Evolutionary conservation across 2,888 invertebrate species (phyloP).

Genomic region (Cybosia mesomella): DNA sequence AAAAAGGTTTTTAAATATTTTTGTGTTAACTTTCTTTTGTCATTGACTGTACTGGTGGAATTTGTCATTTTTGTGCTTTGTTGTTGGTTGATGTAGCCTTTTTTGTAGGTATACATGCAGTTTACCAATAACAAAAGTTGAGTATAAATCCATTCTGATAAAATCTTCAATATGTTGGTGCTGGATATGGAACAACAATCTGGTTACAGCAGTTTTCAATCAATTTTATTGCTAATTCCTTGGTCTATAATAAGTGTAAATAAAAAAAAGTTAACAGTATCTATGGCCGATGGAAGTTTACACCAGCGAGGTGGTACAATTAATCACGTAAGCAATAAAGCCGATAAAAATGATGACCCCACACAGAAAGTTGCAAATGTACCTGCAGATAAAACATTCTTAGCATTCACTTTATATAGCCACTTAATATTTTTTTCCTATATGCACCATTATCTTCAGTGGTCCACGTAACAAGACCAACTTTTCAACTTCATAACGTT

Average conservation of each 20-base stretch:
- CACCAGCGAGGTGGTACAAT: constrained; percentile 11
- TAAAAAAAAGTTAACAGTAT: constrained; percentile 1
- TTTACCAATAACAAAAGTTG: no score
- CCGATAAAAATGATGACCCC: constrained; percentile 29
- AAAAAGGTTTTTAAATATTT: no score
- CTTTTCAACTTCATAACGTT: constrained; percentile 81
- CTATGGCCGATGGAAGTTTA: not conserved
- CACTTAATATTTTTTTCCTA: constrained; percentile 50
- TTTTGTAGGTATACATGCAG: no score
- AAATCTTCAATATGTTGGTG: no score
- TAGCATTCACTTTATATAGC: constrained; percentile 39
- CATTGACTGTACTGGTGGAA: no score
- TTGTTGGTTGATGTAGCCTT: no score
- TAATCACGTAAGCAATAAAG: constrained; percentile 26
- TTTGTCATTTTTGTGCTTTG: no score
- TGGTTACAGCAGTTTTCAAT: not conserved
- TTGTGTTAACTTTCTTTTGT: no score
- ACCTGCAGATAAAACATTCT: constrained; percentile 40
- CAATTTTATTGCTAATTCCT: not conserved
- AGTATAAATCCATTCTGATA: no score
- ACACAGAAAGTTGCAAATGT: constrained; percentile 43
- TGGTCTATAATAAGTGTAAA: not conserved
- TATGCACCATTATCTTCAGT: constrained; percentile 66
- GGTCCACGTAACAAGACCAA: constrained; percentile 71
- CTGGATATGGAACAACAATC: no score